Evolutionary conservation across 2,888 invertebrate genomes (phyloP).

Genomic region (Pristionchus japonicus): DNA sequence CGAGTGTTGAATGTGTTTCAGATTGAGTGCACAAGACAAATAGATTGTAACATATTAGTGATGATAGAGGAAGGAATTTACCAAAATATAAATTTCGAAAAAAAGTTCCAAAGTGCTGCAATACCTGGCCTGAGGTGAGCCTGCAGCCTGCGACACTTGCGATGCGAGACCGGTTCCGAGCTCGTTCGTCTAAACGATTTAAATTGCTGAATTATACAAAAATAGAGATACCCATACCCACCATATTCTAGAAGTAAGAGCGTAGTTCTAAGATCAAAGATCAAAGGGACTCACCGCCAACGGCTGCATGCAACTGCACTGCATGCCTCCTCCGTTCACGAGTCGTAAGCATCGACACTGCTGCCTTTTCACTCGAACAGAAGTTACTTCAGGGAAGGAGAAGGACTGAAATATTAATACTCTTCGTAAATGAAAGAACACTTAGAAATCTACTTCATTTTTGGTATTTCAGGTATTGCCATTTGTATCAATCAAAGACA

Average conservation of each 20-base stretch:
- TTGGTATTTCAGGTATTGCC: too few species aligned
- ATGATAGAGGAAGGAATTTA: too few species aligned
- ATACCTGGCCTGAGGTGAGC: constrained; percentile 28
- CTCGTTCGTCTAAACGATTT: not conserved
- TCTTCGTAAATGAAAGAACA: too few species aligned
- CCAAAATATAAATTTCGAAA: too few species aligned
- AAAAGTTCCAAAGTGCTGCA: too few species aligned
- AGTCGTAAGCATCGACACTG: constrained; percentile 64
- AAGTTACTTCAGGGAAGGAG: constrained; percentile 38
- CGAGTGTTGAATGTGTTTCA: not conserved
- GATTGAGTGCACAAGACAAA: not conserved
- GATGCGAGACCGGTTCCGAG: constrained; percentile 24
- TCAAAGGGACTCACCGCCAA: not conserved
- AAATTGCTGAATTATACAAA: not conserved
- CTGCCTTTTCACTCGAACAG: constrained; percentile 61
- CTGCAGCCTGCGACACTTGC: constrained; percentile 10
- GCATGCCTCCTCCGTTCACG: constrained; percentile 56
- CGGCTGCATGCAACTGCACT: constrained; percentile 45
- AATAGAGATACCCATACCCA: too few species aligned
- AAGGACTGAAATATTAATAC: too few species aligned
- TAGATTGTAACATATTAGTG: not conserved
- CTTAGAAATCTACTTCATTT: too few species aligned
- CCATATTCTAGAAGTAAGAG: too few species aligned
- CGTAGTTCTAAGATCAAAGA: too few species aligned
- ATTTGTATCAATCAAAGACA: too few species aligned